Conservation (phyloP, 2,797 vertebrate species). For the Anomalospiza imberbis region DNA sequence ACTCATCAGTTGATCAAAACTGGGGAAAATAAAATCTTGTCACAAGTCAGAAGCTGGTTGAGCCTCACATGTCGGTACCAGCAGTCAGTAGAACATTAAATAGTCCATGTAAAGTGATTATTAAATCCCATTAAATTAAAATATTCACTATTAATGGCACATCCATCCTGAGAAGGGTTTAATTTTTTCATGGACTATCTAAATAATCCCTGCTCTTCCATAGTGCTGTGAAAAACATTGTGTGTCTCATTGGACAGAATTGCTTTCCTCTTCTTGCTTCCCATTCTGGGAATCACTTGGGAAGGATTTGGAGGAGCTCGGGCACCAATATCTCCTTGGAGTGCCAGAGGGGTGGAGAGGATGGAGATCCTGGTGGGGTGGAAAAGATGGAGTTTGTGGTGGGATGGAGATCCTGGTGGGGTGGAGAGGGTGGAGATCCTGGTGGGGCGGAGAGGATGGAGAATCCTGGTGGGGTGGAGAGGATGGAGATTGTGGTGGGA, state of each 20-base stretch:
- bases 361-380: fast-evolving
- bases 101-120: conserved; percentile 59
- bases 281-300: neutral
- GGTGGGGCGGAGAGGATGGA: neutral
- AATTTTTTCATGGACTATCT: neutral
- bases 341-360: neutral
- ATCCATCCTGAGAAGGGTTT: conserved; percentile 23
- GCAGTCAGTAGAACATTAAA: conserved; percentile 36
- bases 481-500: too few species aligned
- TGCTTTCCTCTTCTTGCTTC: neutral
- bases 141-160: conserved; percentile 41
- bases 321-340: neutral
- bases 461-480: fast-evolving
- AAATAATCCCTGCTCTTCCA: conserved; percentile 14
- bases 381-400: neutral
- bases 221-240: fast-evolving
- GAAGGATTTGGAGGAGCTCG: neutral
- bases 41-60: conserved; percentile 21
- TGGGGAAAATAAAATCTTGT: conserved; percentile 25
- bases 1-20: conserved; percentile 56
- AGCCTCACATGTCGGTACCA: neutral
- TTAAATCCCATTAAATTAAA: conserved; percentile 56
- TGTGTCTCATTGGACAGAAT: neutral
- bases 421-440: fast-evolving
- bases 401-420: neutral